Base-by-base conservation (phyloP, 2,797 vertebrate species). In the Chrysocyon brachyurus region DNA sequence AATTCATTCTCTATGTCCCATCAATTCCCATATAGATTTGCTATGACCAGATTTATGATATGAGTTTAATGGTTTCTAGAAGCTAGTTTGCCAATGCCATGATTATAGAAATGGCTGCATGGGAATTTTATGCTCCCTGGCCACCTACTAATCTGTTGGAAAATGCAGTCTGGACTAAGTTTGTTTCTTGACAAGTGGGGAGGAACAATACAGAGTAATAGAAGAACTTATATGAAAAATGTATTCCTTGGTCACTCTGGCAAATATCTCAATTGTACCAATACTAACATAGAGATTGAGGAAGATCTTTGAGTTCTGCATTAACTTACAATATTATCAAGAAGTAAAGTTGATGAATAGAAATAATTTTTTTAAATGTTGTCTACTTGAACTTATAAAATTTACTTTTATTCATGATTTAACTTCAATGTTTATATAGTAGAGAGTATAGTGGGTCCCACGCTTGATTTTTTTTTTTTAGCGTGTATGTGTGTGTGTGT, bases 41-140 rank as follows among this genome's bases (percentile, higher is more conserved):
- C 81, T 94, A 82, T 77, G 84, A 5, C 66, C 66, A 95, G 94
- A 98, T 97, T 97, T 98, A 97, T 97, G 96, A 75, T 93, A 84
- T 33, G 61, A 87, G 49, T 97, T 97, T 98, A 98, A 98, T 96
- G 95, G 91, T 72, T 97, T 97, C 94, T 94, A 92, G 97, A 97
- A 97, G 46, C 61, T 91, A 93, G 84, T 91, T 98, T 96, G 91
- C 87, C 96, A 97, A 86, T 75, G 63, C 81, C 79, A 49, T 95
- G 97, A 91, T 97, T 97, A 86, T 92, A 94, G 54, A 49, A 95
- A 93, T 90, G 85, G 78, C 46, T 96, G 96, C 75, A 61, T 91
- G 93, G 94, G 84, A 94, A 83, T 92, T 96, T 97, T 95, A 86
- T 93, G 36, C 31, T 94, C 87, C 40, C 66, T 96, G 68, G 79